Base-by-base conservation (phyloP, 2,888 invertebrate species). In the Yponomeuta plumbellus region DNA sequence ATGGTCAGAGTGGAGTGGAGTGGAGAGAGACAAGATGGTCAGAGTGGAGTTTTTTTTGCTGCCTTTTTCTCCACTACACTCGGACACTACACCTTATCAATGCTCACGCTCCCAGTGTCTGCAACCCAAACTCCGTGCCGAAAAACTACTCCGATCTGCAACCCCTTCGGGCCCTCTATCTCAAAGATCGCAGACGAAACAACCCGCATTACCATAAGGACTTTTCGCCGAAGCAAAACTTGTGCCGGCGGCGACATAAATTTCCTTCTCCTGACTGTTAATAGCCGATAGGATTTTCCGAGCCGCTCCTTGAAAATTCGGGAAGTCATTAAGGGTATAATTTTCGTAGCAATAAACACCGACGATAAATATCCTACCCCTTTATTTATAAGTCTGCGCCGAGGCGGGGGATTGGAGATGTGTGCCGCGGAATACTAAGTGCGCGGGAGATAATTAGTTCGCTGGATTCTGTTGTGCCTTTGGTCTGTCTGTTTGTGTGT, bases 231-330 rank as follows among this genome's bases (percentile, higher is more conserved):
- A 67, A 71, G 73, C 11, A 6, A 82, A 81, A 74, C 84, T 78
- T 74, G 71, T 70, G 66, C 73, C 69, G 71, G 71, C 71, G 70
- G 71, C 73, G 74, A 82, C 73, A 88, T 88, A 88, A 83, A 81
- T 88, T 80, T 88, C 84, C 79, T 83, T 81, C 82, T 52, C 86
- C 84, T 82, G 85, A 84, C 87, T 85, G 85, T 83, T 91, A 90
- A 90, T 90, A 89, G 90, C 83, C 88, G 84, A 91, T 89, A 88
- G 89, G 90, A 88, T 90, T 88, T 89, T 88, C 88, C 84, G 83
- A 81, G 81, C 80, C 81, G 76, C 74, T 75, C 68, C 68, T 74
- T 80, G 83, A 77, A 83, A 80, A 80, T 87, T 87, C 84, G 86
- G 84, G 85, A 88, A 89, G 88, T 90, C 90, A 90, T 91, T 90